A percentile compares a stretch with the other conserved stretches of the same genome.
Evolutionary conservation across 2,888 invertebrate genomes (phyloP).

Genomic region (Watsonalla cultraria): DNA sequence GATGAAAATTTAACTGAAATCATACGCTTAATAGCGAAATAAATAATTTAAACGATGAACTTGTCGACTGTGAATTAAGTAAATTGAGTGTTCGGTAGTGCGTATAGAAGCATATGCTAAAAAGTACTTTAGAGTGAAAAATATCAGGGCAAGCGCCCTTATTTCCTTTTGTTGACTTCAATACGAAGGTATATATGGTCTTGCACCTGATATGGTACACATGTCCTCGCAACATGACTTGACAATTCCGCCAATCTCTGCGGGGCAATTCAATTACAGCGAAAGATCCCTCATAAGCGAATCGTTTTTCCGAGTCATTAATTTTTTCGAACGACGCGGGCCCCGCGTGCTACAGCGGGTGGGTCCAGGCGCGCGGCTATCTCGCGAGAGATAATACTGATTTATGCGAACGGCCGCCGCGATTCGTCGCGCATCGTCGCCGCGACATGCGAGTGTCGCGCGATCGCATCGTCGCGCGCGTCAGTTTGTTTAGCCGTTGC

Average conservation of each 20-base stretch:
- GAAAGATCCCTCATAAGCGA: slow-evolving; percentile 79
- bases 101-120: too few species aligned
- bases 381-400: slow-evolving; percentile 79
- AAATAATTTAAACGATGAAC: neutral
- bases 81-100: too few species aligned
- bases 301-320: slow-evolving; percentile 79
- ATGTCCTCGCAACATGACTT: slow-evolving; percentile 38
- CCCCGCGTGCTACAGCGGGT: slow-evolving; percentile 70
- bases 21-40: slow-evolving; percentile 5
- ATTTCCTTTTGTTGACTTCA: too few species aligned
- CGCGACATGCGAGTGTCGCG: slow-evolving; percentile 51
- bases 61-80: neutral
- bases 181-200: too few species aligned
- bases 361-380: slow-evolving; percentile 71
- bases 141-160: too few species aligned
- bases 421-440: slow-evolving; percentile 73
- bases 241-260: slow-evolving; percentile 68
- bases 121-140: too few species aligned
- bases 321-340: slow-evolving; percentile 78
- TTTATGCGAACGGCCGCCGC: slow-evolving; percentile 74
- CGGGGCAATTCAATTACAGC: slow-evolving; percentile 77
- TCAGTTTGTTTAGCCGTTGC: slow-evolving; percentile 53
- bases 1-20: slow-evolving; percentile 15
- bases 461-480: slow-evolving; percentile 46
- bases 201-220: neutral